These are phyloP conservation scores for Leucoraja ocellata DNA, from an alignment of 2,797 vertebrate genomes.

Conservation along the genomic window DNA sequence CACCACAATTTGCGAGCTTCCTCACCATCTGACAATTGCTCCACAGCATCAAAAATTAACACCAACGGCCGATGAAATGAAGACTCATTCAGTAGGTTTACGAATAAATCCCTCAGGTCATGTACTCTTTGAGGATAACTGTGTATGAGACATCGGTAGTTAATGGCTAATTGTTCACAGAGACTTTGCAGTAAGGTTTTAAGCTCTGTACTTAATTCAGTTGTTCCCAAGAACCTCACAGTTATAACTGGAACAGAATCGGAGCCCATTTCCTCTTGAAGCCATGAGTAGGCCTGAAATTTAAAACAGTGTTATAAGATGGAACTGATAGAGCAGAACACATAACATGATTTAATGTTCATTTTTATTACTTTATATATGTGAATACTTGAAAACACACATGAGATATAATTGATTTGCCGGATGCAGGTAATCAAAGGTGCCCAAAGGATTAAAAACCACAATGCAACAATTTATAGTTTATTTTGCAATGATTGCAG, in stretches of 20 bases:
- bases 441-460: background rate
- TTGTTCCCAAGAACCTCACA: slow-evolving; percentile 85
- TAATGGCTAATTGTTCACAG: slow-evolving; percentile 91
- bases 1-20: slow-evolving; percentile 96
- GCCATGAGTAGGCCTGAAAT: slow-evolving; percentile 85
- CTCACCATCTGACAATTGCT: slow-evolving; percentile 87
- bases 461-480: background rate
- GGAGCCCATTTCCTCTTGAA: slow-evolving; percentile 88
- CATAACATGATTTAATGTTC: slow-evolving; percentile 12
- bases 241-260: slow-evolving; percentile 90
- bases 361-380: background rate
- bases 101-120: slow-evolving; percentile 86
- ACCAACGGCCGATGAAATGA: slow-evolving; percentile 85
- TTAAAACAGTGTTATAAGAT: slow-evolving; percentile 46
- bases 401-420: background rate
- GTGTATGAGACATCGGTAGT: slow-evolving; percentile 89
- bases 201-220: slow-evolving; percentile 79
- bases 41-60: slow-evolving; percentile 85
- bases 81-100: slow-evolving; percentile 88
- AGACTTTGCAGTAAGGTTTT: slow-evolving; percentile 87
- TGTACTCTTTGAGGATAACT: slow-evolving; percentile 92
- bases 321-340: background rate
- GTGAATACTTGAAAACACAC: background rate
- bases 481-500: background rate
- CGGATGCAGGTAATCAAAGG: background rate